Evolutionary conservation across 1,140 invertebrate genomes (phyloP).

Genomic region (Trachelipus rathkii): DNA sequence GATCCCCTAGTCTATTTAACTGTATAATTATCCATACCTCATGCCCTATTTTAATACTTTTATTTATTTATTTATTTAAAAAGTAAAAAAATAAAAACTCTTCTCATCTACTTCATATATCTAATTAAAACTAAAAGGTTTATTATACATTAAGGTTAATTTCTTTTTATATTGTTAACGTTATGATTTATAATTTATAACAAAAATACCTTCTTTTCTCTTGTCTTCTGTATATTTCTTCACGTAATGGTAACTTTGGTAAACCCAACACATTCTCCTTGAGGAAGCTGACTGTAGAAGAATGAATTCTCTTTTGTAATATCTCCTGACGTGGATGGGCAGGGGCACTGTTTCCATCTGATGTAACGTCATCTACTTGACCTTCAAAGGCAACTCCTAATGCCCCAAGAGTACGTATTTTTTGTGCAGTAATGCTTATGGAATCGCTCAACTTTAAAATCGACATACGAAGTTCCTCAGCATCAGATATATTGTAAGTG

Average conservation of each 20-base stretch:
- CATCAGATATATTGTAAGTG: constrained; percentile 75
- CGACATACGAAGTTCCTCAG: constrained; percentile 71
- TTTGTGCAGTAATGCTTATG: constrained; percentile 75
- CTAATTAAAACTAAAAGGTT: too few species aligned
- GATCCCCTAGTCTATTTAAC: too few species aligned
- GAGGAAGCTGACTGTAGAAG: constrained; percentile 60
- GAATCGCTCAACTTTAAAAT: constrained; percentile 81
- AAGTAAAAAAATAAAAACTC: too few species aligned
- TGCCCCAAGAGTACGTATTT: constrained; percentile 63
- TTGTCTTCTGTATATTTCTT: constrained; percentile 63
- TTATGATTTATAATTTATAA: constrained; percentile 47
- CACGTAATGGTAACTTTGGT: constrained; percentile 64
- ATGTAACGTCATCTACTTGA: constrained; percentile 33
- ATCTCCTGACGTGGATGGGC: constrained; percentile 50
- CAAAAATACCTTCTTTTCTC: constrained; percentile 51
- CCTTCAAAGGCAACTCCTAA: neutral
- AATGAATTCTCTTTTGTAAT: constrained; percentile 64
- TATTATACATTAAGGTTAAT: too few species aligned
- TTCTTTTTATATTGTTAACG: too few species aligned
- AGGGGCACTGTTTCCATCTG: constrained; percentile 43
- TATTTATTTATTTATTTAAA: too few species aligned
- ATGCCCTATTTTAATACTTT: too few species aligned
- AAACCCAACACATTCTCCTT: constrained; percentile 66
- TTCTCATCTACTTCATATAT: too few species aligned
- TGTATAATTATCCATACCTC: too few species aligned